Evolutionary conservation across 2,797 vertebrate genomes (phyloP).

Genomic region (Sebastes trivittatus): DNA sequence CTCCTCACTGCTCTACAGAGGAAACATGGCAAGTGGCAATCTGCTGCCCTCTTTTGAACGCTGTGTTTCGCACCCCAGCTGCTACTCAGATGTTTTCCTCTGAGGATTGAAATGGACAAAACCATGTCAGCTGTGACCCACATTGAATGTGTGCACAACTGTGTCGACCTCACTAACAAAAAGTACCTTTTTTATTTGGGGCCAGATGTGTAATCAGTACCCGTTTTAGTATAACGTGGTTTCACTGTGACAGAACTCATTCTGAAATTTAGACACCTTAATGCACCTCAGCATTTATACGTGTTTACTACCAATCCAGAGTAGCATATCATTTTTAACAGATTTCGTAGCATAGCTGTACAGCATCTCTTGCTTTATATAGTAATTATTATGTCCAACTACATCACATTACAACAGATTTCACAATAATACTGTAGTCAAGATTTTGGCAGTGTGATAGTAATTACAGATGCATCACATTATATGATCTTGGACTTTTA

Average conservation of each 20-base stretch:
- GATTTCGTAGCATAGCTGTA: no score
- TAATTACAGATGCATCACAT: no score
- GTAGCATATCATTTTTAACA: no score
- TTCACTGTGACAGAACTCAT: not conserved
- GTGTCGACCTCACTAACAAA: not conserved
- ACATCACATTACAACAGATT: no score
- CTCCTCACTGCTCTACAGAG: no score
- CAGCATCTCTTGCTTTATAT: no score
- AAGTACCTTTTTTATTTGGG: not conserved
- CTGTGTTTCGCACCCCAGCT: no score
- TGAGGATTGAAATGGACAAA: not conserved
- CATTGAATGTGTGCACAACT: not conserved
- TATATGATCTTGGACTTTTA: no score
- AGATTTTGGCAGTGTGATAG: no score
- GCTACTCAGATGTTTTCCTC: not conserved
- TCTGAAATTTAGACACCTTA: rapidly evolving
- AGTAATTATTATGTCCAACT: no score
- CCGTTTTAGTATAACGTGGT: not conserved
- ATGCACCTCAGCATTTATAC: not conserved
- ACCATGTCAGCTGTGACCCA: slow-evolving; percentile 12
- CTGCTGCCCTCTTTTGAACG: slow-evolving; percentile 4
- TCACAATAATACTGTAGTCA: no score
- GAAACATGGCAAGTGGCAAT: not conserved
- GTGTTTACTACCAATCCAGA: no score
- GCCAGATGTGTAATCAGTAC: not conserved